Evolutionary conservation across 2,888 invertebrate species (phyloP).

Genomic region (Muschampia plurimacula): DNA sequence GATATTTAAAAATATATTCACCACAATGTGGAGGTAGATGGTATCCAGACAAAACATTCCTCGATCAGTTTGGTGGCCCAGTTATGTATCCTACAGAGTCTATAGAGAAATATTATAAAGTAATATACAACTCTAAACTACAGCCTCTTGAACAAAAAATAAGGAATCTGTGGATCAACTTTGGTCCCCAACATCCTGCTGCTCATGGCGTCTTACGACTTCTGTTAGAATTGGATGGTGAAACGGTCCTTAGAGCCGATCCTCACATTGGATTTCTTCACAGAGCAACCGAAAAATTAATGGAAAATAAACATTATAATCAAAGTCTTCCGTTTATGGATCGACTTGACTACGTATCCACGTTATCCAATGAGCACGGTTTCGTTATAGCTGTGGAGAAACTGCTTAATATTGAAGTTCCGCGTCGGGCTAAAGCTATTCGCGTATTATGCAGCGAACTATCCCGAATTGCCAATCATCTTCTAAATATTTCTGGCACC

Average conservation of each 20-base stretch:
- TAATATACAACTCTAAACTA: constrained; percentile 63
- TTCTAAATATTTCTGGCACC: constrained; percentile 90
- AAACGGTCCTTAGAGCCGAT: constrained; percentile 91
- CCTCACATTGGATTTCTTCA: constrained; percentile 95
- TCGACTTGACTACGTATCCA: constrained; percentile 94
- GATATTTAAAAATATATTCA: constrained; percentile 53
- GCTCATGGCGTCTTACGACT: constrained; percentile 95
- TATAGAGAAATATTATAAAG: constrained; percentile 66
- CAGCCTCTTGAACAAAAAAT: constrained; percentile 85
- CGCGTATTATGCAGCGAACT: constrained; percentile 91
- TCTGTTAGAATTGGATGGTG: constrained; percentile 92
- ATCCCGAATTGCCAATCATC: constrained; percentile 92
- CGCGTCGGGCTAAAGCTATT: constrained; percentile 92
- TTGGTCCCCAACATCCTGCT: constrained; percentile 96
- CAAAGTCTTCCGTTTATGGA: constrained; percentile 95
- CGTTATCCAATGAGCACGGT: constrained; percentile 92
- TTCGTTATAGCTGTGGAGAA: constrained; percentile 94
- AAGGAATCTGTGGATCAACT: constrained; percentile 90
- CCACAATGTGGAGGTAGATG: constrained; percentile 71
- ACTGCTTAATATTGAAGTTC: constrained; percentile 91
- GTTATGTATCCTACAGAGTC: constrained; percentile 85
- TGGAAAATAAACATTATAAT: constrained; percentile 94
- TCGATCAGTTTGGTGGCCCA: constrained; percentile 83
- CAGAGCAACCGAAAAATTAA: constrained; percentile 95
- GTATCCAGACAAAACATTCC: constrained; percentile 88